Evolutionary conservation across 2,113 vertebrate species (phyloP).

Genomic region (Conger conger): DNA sequence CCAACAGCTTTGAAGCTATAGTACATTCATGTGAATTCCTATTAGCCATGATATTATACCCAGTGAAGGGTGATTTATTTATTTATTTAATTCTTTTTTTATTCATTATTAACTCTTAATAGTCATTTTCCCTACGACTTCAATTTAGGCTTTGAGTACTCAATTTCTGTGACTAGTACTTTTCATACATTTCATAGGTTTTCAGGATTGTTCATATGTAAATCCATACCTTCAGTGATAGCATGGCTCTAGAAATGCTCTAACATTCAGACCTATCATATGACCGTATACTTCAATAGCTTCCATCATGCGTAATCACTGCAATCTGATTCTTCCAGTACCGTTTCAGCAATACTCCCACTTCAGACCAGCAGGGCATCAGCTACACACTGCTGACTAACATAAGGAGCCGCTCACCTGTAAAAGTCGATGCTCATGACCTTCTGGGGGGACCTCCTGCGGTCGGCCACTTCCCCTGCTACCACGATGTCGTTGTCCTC

Average conservation of each 20-base stretch:
- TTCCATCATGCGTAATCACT: neutral
- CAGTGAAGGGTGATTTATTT: too few species aligned
- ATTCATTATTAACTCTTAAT: too few species aligned
- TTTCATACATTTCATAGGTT: too few species aligned
- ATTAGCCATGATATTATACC: too few species aligned
- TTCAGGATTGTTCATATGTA: too few species aligned
- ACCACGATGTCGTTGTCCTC: conserved; percentile 79
- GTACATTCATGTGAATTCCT: too few species aligned
- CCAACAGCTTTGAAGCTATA: too few species aligned
- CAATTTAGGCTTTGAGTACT: too few species aligned
- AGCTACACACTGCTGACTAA: neutral
- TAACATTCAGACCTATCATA: neutral
- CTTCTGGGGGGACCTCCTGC: conserved; percentile 73
- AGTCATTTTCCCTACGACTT: too few species aligned
- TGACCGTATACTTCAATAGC: neutral
- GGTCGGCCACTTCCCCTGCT: conserved; percentile 77
- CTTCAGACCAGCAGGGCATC: neutral
- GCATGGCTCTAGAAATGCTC: neutral
- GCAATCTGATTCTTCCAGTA: neutral
- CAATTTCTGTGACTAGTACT: too few species aligned
- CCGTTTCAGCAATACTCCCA: neutral
- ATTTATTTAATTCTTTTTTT: too few species aligned
- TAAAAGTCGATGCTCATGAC: conserved; percentile 79
- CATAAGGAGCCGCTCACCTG: conserved; percentile 66
- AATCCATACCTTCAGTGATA: neutral